Evolutionary conservation across 2,888 invertebrate genomes (phyloP), one percentile per base, ranked within the genome.

Genomic region (Hermaeophaga mercurialis): DNA sequence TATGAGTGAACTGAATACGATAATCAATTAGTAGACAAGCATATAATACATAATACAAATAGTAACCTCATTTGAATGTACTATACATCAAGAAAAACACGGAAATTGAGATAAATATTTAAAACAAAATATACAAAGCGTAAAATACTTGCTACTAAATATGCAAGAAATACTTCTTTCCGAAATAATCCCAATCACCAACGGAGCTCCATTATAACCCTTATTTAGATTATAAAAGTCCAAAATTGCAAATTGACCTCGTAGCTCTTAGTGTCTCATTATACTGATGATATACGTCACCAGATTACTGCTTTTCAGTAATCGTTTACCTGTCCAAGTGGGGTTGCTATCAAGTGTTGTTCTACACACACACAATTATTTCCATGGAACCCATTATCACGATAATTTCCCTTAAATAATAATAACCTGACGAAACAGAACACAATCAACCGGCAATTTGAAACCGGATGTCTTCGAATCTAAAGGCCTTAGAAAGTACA

Each of bases 401-500:
- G 41, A 50, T 56, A 56, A 56, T 52, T 56, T 52, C 52, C 56
- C 46, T 56, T 45, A 46, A 49, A 41, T 52, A 52, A 56, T 56
- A 52, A 52, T 52, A 52, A 46, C 47, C 46, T 47, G 52, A 56
- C 52, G 56, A 56, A 56, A 56, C 52, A 56, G 52, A 55, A 43
- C 41, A 53, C 45, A 43, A 41, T 34, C 48, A 18, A 26, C 31
- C 33, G 33, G 48, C 48, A 55, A 55, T 48, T 55, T 9, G 43
- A 55, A 55, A 57, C 52, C 57, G 52, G 57, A 52, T 50, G 57
- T 52, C 59, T 52, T 39, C 17, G 41, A 22, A 24, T 11, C 14
- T 12, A 9, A 7, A 22, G 24, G n/a, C 5, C 17, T 36, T 15
- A 36, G 12, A 31, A 12, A 3, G 1, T 31, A 8, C 9, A 2